Conservation (phyloP, 2,113 vertebrate genomes). For the Cyanoderma ruficeps region DNA sequence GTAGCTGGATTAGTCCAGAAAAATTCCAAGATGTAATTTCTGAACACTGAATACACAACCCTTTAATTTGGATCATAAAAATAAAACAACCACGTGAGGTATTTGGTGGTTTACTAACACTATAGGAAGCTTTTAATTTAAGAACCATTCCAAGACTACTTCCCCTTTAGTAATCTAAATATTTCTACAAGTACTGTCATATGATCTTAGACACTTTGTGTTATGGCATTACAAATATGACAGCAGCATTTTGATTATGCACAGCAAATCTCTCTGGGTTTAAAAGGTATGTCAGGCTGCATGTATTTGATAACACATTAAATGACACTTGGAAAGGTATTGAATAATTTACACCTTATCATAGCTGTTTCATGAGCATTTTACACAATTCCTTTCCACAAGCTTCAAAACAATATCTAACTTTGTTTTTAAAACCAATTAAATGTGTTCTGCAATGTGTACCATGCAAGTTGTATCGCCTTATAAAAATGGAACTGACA, state of each 20-base stretch:
- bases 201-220: conserved; percentile 31
- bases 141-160: not conserved
- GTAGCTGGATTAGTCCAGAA: not conserved
- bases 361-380: not conserved
- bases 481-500: not conserved
- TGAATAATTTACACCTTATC: conserved; percentile 57
- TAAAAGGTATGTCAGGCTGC: conserved; percentile 53
- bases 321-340: conserved; percentile 18
- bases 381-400: not conserved
- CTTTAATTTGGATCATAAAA: not conserved
- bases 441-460: not conserved
- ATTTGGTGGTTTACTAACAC: not conserved
- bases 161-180: conserved; percentile 24
- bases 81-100: not conserved
- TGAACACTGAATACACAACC: not conserved
- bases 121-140: conserved; percentile 18
- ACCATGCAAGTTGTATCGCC: not conserved
- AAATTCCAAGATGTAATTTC: not conserved
- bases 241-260: conserved; percentile 41
- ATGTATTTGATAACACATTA: conserved; percentile 21
- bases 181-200: conserved; percentile 54
- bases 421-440: not conserved
- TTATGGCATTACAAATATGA: conserved; percentile 44
- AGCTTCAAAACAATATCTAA: conserved; percentile 33
- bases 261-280: conserved; percentile 36